Evolutionary conservation across 2,113 vertebrate species (phyloP).

Genomic region (Erinaceus europaeus): DNA sequence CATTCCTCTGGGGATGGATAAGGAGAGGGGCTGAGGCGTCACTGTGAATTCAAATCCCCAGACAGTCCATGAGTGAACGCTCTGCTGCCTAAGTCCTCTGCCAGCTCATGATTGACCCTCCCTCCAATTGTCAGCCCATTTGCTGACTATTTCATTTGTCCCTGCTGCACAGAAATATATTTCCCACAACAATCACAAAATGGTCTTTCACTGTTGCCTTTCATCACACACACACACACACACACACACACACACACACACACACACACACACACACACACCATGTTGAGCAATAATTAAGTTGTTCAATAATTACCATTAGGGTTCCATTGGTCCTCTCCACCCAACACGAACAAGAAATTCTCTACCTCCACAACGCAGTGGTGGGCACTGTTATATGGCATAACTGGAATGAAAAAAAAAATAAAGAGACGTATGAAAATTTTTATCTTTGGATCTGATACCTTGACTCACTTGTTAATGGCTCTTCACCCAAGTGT

Average conservation of each 20-base stretch:
- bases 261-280: rapidly evolving
- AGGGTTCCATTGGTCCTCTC: constrained; percentile 99
- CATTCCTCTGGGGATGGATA: constrained; percentile 72
- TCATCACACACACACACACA: too few species aligned
- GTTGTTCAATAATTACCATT: constrained; percentile 86
- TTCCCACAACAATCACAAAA: not conserved
- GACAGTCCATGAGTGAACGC: constrained; percentile 52
- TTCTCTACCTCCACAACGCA: constrained; percentile 99
- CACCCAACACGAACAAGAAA: constrained; percentile 96
- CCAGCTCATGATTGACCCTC: constrained; percentile 40
- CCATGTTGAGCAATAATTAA: not conserved
- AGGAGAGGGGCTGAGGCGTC: constrained; percentile 62
- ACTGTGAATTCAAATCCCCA: constrained; percentile 63
- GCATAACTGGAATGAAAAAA: constrained; percentile 92
- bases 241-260: rapidly evolving
- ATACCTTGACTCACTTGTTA: constrained; percentile 5
- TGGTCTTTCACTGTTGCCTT: not conserved
- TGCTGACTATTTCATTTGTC: constrained; percentile 1
- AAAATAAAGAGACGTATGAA: constrained; percentile 45
- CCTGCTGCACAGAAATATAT: not conserved
- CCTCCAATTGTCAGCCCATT: constrained; percentile 44
- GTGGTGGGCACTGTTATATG: constrained; percentile 99
- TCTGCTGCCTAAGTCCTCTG: constrained; percentile 47
- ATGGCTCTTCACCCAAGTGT: constrained; percentile 27
- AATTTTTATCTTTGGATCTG: constrained; percentile 39